Evolutionary conservation across 2,888 invertebrate species (phyloP).

Genomic region (Balanococcus diminutus): DNA sequence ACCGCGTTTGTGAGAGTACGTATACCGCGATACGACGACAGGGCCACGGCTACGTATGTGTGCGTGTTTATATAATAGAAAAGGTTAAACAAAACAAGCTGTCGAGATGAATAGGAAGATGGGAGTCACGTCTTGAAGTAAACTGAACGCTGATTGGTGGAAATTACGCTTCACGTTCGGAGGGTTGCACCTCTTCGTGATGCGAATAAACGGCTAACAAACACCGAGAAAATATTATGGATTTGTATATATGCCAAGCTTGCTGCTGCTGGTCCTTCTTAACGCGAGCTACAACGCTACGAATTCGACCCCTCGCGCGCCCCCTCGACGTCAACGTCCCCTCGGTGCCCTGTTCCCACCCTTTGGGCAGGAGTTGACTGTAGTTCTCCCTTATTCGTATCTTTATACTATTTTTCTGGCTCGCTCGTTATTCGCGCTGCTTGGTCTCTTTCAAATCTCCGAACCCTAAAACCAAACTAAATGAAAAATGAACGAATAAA

Average conservation of each 20-base stretch:
- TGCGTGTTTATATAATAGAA: slow-evolving; percentile 48
- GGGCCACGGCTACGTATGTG: background rate
- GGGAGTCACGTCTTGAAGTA: slow-evolving; percentile 50
- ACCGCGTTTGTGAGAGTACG: background rate
- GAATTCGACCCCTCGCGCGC: too few relatives aligned
- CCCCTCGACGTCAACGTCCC: too few relatives aligned
- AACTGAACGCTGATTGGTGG: slow-evolving; percentile 49
- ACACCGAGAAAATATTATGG: slow-evolving; percentile 46
- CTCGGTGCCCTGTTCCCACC: too few relatives aligned
- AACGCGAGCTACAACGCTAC: too few relatives aligned
- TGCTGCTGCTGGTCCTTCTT: slow-evolving; percentile 7
- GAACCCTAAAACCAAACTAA: slow-evolving; percentile 14
- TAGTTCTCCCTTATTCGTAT: too few relatives aligned
- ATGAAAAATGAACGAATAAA: background rate
- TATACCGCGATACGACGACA: background rate
- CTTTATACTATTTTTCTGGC: too few relatives aligned
- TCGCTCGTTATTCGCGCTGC: too few relatives aligned
- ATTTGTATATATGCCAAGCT: slow-evolving; percentile 28
- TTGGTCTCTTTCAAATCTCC: slow-evolving; percentile 20
- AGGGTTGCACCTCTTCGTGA: slow-evolving; percentile 46
- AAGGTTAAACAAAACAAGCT: slow-evolving; percentile 52
- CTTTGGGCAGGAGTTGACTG: too few relatives aligned
- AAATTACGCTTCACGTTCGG: slow-evolving; percentile 46
- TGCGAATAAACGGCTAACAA: slow-evolving; percentile 51
- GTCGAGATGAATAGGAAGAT: slow-evolving; percentile 42